These are phyloP conservation scores for Molossus molossus DNA, from an alignment of 2,797 vertebrate genomes.

Conservation along the genomic window DNA sequence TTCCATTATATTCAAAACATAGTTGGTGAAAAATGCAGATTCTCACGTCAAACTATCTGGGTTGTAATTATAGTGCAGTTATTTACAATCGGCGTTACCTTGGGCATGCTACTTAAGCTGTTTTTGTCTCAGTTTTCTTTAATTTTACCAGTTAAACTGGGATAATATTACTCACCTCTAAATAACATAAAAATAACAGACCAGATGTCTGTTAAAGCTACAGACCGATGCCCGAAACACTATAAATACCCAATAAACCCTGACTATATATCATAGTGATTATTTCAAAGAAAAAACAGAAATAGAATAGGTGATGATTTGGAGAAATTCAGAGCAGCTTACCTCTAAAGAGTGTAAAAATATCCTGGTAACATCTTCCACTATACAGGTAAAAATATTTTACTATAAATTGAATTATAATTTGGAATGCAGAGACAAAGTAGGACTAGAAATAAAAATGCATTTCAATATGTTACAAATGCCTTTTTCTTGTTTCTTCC, in stretches of 20 bases:
- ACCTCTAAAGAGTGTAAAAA: background rate
- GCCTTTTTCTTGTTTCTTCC: background rate
- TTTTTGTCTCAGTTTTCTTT: background rate
- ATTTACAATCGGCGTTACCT: background rate
- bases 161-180: background rate
- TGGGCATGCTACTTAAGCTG: background rate
- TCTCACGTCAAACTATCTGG: background rate
- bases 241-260: background rate
- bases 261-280: background rate
- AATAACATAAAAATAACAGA: background rate
- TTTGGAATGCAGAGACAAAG: background rate
- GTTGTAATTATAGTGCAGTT: background rate
- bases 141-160: background rate
- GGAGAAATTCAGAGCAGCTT: background rate
- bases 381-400: slow-evolving; percentile 20
- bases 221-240: background rate
- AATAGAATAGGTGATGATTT: background rate
- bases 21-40: background rate
- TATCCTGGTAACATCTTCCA: background rate
- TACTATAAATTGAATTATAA: background rate
- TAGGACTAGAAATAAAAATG: slow-evolving; percentile 18
- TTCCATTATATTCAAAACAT: background rate
- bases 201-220: background rate
- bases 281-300: background rate
- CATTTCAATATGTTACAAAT: background rate